A percentile compares a stretch with the other conserved stretches of the same genome.
Conservation (phyloP, 1,140 invertebrate species). For the Trichoplusia ni region DNA sequence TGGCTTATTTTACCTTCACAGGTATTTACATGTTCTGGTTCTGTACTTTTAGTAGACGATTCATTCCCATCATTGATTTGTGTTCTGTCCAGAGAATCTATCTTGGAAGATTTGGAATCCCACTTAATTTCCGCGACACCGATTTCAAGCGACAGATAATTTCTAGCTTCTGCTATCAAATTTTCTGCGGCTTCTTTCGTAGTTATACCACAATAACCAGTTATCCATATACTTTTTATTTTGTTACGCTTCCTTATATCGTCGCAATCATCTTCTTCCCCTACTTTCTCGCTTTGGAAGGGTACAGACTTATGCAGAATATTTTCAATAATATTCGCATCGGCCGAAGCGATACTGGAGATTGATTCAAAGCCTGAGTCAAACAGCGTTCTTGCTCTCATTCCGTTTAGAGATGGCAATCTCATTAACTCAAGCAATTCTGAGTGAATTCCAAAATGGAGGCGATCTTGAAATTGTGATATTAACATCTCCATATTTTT, state of each 20-base stretch:
- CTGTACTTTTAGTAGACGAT: background rate
- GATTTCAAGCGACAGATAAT: conserved; percentile 85
- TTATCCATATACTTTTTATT: conserved; percentile 90
- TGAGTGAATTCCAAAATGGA: conserved; percentile 96
- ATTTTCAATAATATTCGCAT: conserved; percentile 87
- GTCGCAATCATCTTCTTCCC: conserved; percentile 86
- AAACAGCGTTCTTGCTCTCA: conserved; percentile 92
- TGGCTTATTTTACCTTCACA: background rate
- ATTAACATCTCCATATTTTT: conserved; percentile 93
- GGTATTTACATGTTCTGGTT: background rate
- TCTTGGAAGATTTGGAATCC: conserved; percentile 50
- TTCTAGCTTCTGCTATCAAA: conserved; percentile 91
- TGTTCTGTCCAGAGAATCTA: conserved; percentile 11
- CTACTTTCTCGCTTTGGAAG: conserved; percentile 91
- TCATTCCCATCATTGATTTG: background rate
- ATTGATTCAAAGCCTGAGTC: conserved; percentile 92
- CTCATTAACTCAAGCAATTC: conserved; percentile 96
- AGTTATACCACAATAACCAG: conserved; percentile 90
- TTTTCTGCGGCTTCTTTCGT: conserved; percentile 90
- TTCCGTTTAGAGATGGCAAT: conserved; percentile 91
- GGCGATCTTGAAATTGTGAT: conserved; percentile 94
- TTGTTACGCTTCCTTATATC: conserved; percentile 86
- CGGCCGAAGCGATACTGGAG: conserved; percentile 88
- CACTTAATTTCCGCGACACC: conserved; percentile 84
- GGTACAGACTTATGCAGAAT: conserved; percentile 90